Base-by-base conservation (phyloP, 2,888 invertebrate species). In the Bellardia pandia region DNA sequence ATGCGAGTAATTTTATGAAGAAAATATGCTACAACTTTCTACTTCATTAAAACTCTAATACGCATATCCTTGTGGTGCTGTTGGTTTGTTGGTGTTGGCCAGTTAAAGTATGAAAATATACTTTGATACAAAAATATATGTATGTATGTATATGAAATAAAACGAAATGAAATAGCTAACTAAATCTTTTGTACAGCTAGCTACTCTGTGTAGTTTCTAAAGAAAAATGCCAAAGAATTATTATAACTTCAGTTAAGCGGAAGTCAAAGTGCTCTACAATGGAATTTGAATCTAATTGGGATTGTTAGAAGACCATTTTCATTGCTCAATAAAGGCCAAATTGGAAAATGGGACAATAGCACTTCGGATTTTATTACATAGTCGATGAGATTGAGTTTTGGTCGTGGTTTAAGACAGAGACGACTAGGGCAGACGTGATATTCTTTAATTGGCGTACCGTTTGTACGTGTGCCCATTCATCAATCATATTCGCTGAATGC, bases 1-100 rank as follows among this genome's bases (percentile, higher is more conserved):
- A 92, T 90, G 91, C 92, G 92, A 91, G 89, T 91, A 92, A 91
- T 92, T 91, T 91, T 90, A 92, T 92, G 91, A 90, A 90, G 82
- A 88, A 84, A 88, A 86, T 86, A 88, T 87, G 87, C 87, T 87
- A 64, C 58, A 87, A 85, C 87, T 87, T 87, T 87, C 87, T 87
- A 85, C 85, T 87, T 87, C 87, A 87, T 87, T 87, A 87, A 87
- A 85, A 87, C 85, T 85, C 87, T 87, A 87, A 85, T 85, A 87
- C 81, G 87, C 85, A 87, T 82, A 87, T 87, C 84, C 75, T 81
- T 81, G 76, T 86, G 82, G 68, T 69, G 42, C 40, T 72, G 64
- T 48, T 37, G n/a, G n/a, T 40, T 37, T 4, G 42, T 72, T 72
- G 62, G 53, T 64, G 40, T 45, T 37, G 64, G 33, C 72, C 79